phyloP scores from a whole-genome alignment of 2,888 invertebrate genomes.

The Lithophane leautieri region DNA sequence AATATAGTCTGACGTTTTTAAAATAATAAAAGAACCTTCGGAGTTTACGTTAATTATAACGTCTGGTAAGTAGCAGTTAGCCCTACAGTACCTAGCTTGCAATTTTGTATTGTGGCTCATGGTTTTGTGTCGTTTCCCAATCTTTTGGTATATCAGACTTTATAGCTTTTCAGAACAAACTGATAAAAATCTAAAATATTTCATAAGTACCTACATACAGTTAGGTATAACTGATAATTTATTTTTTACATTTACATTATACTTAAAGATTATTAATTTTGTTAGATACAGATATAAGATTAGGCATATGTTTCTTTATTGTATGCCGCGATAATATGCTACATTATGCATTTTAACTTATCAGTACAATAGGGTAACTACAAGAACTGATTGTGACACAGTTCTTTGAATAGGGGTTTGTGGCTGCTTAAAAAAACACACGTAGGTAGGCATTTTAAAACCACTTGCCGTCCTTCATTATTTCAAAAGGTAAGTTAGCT shows the following conservation, averaged over 20 bases:
- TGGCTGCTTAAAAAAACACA: background rate
- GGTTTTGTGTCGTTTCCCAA: slow-evolving; percentile 1
- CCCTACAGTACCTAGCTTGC: background rate
- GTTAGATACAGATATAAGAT: slow-evolving; percentile 55
- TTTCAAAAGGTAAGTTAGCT: background rate
- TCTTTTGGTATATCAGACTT: background rate
- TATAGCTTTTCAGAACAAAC: slow-evolving; percentile 33
- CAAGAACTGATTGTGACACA: slow-evolving; percentile 13
- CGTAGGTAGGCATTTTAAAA: background rate
- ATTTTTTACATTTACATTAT: slow-evolving; percentile 57
- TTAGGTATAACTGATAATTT: slow-evolving; percentile 52
- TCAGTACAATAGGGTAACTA: slow-evolving; percentile 29
- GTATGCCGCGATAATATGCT: slow-evolving; percentile 54
- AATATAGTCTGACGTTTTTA: background rate
- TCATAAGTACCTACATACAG: slow-evolving; percentile 16
- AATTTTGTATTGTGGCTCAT: background rate
- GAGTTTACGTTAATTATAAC: background rate
- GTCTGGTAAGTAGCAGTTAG: background rate
- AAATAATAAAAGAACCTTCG: background rate
- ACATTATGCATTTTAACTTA: slow-evolving; percentile 49
- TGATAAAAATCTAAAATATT: slow-evolving; percentile 39
- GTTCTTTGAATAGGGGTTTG: slow-evolving; percentile 2
- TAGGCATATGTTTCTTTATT: slow-evolving; percentile 53
- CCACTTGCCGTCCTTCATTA: no score
- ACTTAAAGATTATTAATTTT: slow-evolving; percentile 54